Evolutionary conservation across 2,113 vertebrate species (phyloP), one percentile per base, ranked within the genome.

Genomic region (Thamnophis sirtalis): DNA sequence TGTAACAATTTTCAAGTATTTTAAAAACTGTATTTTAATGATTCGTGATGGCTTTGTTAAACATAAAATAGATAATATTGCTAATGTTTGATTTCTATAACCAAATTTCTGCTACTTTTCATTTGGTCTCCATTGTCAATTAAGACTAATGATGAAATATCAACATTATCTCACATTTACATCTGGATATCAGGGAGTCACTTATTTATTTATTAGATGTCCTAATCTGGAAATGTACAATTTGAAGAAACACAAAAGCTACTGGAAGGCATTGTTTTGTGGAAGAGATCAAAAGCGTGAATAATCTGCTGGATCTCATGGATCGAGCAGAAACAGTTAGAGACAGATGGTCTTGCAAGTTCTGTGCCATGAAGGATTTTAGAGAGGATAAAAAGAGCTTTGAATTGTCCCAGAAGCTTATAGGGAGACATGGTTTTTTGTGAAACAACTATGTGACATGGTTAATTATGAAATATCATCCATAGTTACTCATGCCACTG

Each of bases 11-110:
- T 91, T 89, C 26, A 58, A 53, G 15, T 84, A 10, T 58, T 89
- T 84, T 26, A 55, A 56, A 26, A 43, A 91, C 13, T 33, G 51
- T 5, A 0, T 48, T 92, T 17, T 73, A 94, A 88, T 94, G 91
- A 94, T 95, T 92, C 88, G 38, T 93, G 10, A 56, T 87, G 84
- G 93, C 1, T 5, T 43, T 85, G 88, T 94, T 92, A 92, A 95
- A 90, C 68, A 86, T 95, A 91, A 94, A 90, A 91, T 89, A 85
- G 89, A 38, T 63, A 28, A 91, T 7, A 15, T 94, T 93, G 92
- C 89, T 90, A 90, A 86, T 95, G 53, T 92, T 90, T 55, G 17
- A 1, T 87, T 95, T 93, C 90, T 84, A 84, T 93, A 93, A 60
- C 88, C 86, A 93, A 92, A 90, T 38, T 49, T 84, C 80, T 93